These are phyloP conservation scores for Mythimna albipuncta DNA, from an alignment of 2,888 invertebrate species.

Conservation along the genomic window DNA sequence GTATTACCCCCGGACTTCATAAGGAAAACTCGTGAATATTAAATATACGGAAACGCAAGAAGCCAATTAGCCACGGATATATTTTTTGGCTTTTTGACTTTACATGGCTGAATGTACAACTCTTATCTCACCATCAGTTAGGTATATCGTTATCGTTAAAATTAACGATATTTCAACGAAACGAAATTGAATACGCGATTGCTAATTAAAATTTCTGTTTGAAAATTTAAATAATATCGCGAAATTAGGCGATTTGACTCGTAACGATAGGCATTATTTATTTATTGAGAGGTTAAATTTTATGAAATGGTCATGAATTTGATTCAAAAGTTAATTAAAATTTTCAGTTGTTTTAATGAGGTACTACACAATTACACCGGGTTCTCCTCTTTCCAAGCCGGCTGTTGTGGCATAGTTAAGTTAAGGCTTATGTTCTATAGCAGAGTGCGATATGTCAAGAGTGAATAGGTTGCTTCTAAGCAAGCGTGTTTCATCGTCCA, in stretches of 20 bases:
- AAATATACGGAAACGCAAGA: conserved; percentile 28
- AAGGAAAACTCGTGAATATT: conserved; percentile 53
- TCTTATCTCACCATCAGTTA: conserved; percentile 32
- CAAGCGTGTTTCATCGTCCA: too few species aligned
- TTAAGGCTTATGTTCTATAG: background rate
- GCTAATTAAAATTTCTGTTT: conserved; percentile 68
- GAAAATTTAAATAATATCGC: conserved; percentile 58
- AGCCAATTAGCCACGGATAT: conserved; percentile 23
- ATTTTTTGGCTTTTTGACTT: conserved; percentile 3
- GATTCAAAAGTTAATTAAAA: conserved; percentile 25
- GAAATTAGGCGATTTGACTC: conserved; percentile 39
- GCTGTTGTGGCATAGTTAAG: background rate
- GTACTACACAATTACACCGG: background rate
- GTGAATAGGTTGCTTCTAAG: too few species aligned
- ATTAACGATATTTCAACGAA: conserved; percentile 62
- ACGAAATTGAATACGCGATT: conserved; percentile 54
- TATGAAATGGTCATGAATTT: conserved; percentile 31
- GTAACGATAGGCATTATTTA: conserved; percentile 27
- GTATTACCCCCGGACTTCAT: conserved; percentile 12
- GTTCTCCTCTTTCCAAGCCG: background rate
- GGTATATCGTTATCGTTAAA: conserved; percentile 65
- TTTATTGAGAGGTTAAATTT: conserved; percentile 45
- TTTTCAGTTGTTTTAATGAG: conserved; percentile 17
- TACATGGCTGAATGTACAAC: background rate
- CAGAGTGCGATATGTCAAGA: too few species aligned